Percentiles rank a stretch among this genome's conserved stretches.
Conservation (phyloP, 2,113 vertebrate genomes). For the Menura novaehollandiae region DNA sequence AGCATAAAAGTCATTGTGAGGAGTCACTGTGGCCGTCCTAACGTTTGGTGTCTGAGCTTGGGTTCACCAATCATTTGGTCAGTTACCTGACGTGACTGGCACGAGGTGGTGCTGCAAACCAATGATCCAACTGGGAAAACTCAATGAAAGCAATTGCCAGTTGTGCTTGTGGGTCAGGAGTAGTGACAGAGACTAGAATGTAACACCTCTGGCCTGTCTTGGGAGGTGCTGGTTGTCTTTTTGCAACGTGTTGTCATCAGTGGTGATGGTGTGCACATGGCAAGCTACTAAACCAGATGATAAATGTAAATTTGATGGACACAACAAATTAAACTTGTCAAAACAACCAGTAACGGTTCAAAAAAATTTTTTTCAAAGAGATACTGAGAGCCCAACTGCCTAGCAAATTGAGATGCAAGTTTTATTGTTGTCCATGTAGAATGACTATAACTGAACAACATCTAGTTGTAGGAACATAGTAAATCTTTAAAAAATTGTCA, state of each 20-base stretch:
- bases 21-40: neutral
- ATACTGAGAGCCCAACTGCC: neutral
- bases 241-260: neutral
- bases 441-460: neutral
- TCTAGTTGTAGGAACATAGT: neutral
- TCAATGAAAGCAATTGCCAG: neutral
- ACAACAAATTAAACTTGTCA: neutral
- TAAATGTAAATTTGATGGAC: neutral
- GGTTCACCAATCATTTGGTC: neutral
- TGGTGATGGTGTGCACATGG: neutral
- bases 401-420: neutral
- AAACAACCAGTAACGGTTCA: neutral
- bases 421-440: neutral
- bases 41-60: neutral
- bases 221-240: neutral
- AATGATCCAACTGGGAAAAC: neutral
- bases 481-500: neutral
- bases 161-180: neutral
- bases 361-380: neutral
- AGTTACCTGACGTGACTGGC: neutral
- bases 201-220: neutral
- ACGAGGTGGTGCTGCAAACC: neutral
- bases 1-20: neutral
- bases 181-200: rapidly evolving
- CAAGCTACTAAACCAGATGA: neutral